Conservation (phyloP, 2,888 invertebrate genomes). For the Globia sparganii region DNA sequence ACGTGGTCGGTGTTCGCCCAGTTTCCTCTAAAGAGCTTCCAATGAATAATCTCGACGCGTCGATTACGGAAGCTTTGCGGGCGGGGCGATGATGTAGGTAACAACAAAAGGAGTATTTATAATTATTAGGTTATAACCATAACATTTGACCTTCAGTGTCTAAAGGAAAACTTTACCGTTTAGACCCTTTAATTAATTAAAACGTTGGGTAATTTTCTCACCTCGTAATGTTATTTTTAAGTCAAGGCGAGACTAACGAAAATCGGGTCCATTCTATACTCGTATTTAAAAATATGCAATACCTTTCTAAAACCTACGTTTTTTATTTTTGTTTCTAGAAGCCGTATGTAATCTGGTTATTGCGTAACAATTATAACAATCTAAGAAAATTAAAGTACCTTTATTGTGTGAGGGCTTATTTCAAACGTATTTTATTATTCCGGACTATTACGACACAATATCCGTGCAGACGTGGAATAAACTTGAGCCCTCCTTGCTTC, state of each 20-base stretch:
- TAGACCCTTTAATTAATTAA: neutral
- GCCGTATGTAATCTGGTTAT: neutral
- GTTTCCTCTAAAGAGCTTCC: slow-evolving; percentile 20
- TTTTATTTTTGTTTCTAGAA: slow-evolving; percentile 10
- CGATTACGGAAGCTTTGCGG: slow-evolving; percentile 21
- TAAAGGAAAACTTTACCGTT: neutral
- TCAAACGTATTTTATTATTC: slow-evolving; percentile 44
- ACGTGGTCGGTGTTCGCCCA: slow-evolving; percentile 32
- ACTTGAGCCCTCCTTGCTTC: slow-evolving; percentile 71
- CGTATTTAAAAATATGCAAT: neutral
- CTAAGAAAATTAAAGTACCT: neutral
- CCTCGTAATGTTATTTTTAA: slow-evolving; percentile 1
- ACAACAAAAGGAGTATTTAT: slow-evolving; percentile 28
- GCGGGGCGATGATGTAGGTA: slow-evolving; percentile 8
- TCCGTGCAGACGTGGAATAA: slow-evolving; percentile 55
- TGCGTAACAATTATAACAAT: neutral
- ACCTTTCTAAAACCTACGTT: slow-evolving; percentile 1
- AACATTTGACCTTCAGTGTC: slow-evolving; percentile 11
- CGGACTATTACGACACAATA: slow-evolving; percentile 46
- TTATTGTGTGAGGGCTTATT: slow-evolving; percentile 7
- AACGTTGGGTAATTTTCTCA: neutral
- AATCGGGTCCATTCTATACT: neutral
- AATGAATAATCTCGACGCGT: slow-evolving; percentile 18
- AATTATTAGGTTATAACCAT: slow-evolving; percentile 15
- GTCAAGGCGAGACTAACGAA: neutral